phyloP scores from a whole-genome alignment of 2,888 invertebrate species.

The Sycophila texana region DNA sequence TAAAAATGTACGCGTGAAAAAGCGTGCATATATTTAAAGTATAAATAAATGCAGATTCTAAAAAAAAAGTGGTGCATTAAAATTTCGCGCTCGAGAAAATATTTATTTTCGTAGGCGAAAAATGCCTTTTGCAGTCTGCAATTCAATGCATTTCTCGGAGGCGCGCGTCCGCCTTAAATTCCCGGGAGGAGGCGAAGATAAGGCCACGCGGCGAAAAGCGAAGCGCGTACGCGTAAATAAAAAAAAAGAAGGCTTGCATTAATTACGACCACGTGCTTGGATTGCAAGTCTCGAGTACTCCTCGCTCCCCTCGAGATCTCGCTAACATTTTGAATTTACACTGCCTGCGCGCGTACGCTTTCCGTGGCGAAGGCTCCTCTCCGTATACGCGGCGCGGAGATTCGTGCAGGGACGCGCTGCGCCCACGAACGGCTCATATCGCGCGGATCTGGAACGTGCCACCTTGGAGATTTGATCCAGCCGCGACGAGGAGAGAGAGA shows the following conservation, averaged over 20 bases:
- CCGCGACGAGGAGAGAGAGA: constrained; percentile 4
- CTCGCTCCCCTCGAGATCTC: constrained; percentile 18
- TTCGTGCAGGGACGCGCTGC: background rate
- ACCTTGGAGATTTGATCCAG: constrained; percentile 43
- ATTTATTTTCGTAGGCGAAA: too few species aligned
- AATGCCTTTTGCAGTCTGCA: background rate
- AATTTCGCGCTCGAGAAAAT: too few species aligned
- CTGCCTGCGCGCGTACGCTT: background rate
- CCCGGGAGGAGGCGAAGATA: constrained; percentile 9
- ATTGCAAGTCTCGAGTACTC: constrained; percentile 38
- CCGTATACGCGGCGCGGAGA: background rate
- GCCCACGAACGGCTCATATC: constrained; percentile 32
- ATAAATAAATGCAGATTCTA: too few species aligned
- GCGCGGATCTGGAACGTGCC: constrained; percentile 38
- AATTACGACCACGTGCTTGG: constrained; percentile 40
- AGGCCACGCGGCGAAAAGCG: background rate
- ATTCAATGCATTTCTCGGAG: constrained; percentile 4
- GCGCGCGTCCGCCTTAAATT: background rate
- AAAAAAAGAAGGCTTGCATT: constrained; percentile 16
- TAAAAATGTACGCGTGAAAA: too few species aligned
- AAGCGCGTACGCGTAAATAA: background rate
- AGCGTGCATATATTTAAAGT: too few species aligned
- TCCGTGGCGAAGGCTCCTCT: background rate
- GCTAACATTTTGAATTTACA: constrained; percentile 7
- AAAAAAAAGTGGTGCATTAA: too few species aligned